A percentile compares a stretch with the other conserved stretches of the same genome.
Evolutionary conservation across 2,888 invertebrate genomes (phyloP).

Genomic region (Drosophila pseudotakahashii): DNA sequence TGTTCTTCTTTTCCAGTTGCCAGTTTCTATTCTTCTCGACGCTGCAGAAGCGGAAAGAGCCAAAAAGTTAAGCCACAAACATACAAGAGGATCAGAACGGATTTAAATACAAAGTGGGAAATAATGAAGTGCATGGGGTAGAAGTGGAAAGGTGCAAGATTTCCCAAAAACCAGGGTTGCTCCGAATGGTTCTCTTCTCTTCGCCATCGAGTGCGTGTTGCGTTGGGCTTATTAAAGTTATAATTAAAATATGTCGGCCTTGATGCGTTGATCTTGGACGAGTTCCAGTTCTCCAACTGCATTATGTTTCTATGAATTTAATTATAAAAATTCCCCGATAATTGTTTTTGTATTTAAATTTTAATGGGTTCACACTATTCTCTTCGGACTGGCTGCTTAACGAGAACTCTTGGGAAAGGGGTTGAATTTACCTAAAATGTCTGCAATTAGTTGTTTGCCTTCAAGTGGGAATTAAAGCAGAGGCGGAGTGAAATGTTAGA

Average conservation of each 20-base stretch:
- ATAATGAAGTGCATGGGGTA: slow-evolving; percentile 68
- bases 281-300: slow-evolving; percentile 35
- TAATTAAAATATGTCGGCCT: slow-evolving; percentile 70
- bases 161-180: slow-evolving; percentile 21
- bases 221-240: slow-evolving; percentile 74
- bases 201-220: slow-evolving; percentile 55
- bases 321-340: slow-evolving; percentile 60
- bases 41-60: slow-evolving; percentile 70
- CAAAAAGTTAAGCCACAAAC: slow-evolving; percentile 81
- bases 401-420: slow-evolving; percentile 17
- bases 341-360: slow-evolving; percentile 62
- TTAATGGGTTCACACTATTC: slow-evolving; percentile 72
- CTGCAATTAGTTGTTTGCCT: slow-evolving; percentile 2
- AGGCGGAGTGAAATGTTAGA: not conserved
- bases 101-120: slow-evolving; percentile 78
- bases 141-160: slow-evolving; percentile 44
- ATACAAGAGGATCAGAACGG: slow-evolving; percentile 81
- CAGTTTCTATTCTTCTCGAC: slow-evolving; percentile 19
- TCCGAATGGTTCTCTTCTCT: not conserved
- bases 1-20: slow-evolving; percentile 52
- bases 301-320: slow-evolving; percentile 63
- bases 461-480: not conserved
- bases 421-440: slow-evolving; percentile 6
- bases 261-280: slow-evolving; percentile 19
- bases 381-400: slow-evolving; percentile 15